phyloP scores from a whole-genome alignment of 1,140 invertebrate species.

The Euura saliciscinereae region DNA sequence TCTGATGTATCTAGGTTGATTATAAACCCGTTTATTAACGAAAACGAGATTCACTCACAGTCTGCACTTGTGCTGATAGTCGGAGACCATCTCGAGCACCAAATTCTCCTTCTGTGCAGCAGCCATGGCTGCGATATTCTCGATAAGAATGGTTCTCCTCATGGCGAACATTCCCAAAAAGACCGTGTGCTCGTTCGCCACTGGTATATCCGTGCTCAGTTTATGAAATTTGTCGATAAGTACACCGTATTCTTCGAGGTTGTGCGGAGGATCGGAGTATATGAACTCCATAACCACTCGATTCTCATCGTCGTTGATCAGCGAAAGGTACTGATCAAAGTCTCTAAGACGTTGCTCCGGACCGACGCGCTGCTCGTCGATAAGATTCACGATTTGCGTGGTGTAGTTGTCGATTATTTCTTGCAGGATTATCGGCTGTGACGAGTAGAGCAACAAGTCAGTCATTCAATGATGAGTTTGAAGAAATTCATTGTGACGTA shows the following conservation, averaged over 20 bases:
- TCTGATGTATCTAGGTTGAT: neutral
- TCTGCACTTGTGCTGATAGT: conserved; percentile 81
- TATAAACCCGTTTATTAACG: neutral
- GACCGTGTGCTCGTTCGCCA: conserved; percentile 69
- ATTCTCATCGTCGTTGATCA: conserved; percentile 78
- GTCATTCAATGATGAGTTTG: neutral
- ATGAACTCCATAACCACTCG: conserved; percentile 73
- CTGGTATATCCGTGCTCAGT: conserved; percentile 68
- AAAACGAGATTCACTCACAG: conserved; percentile 62
- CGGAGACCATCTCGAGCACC: conserved; percentile 73
- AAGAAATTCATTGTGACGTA: conserved; percentile 13
- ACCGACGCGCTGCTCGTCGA: conserved; percentile 73
- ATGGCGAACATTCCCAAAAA: conserved; percentile 87
- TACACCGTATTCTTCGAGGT: conserved; percentile 71
- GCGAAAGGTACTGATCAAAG: conserved; percentile 80
- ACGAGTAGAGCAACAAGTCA: conserved; percentile 24
- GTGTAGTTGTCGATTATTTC: conserved; percentile 67
- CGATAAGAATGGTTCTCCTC: conserved; percentile 80
- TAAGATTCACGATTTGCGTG: conserved; percentile 63
- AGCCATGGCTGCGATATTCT: conserved; percentile 71
- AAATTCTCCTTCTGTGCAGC: conserved; percentile 74
- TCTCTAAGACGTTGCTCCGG: conserved; percentile 74
- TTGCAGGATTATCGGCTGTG: conserved; percentile 71
- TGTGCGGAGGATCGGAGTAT: conserved; percentile 61
- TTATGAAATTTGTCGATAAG: conserved; percentile 71